Evolutionary conservation across 2,797 vertebrate genomes (phyloP).

Genomic region (Centroberyx gerrardi): DNA sequence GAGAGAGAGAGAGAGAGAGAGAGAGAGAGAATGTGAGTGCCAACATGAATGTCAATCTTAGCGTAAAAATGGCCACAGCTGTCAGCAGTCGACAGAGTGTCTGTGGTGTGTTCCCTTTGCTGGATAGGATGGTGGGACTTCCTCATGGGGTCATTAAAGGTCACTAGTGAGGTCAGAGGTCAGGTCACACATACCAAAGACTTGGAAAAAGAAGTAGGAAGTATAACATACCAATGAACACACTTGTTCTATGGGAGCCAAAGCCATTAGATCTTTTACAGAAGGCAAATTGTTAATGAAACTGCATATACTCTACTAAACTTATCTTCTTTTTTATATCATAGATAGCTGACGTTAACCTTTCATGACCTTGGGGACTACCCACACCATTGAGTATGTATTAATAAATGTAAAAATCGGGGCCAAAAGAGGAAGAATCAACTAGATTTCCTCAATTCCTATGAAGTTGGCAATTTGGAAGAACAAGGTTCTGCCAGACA

Average conservation of each 20-base stretch:
- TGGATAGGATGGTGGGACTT: slow-evolving; percentile 38
- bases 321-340: too few relatives aligned
- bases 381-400: too few relatives aligned
- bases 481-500: too few relatives aligned
- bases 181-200: slow-evolving; percentile 18
- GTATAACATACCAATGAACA: slow-evolving; percentile 2
- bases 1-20: too few relatives aligned
- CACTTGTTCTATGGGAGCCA: background rate
- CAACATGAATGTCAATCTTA: slow-evolving; percentile 39
- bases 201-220: slow-evolving; percentile 11
- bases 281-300: background rate
- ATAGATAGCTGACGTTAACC: too few relatives aligned
- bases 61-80: slow-evolving; percentile 66
- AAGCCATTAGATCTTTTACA: background rate
- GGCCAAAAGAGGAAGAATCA: too few relatives aligned
- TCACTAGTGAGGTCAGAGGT: slow-evolving; percentile 45
- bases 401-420: too few relatives aligned
- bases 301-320: too few relatives aligned
- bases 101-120: slow-evolving; percentile 25
- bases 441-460: too few relatives aligned
- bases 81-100: slow-evolving; percentile 44
- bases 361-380: too few relatives aligned
- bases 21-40: slow-evolving; percentile 13
- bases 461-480: too few relatives aligned
- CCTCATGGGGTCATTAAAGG: slow-evolving; percentile 32